phyloP scores from a whole-genome alignment of 2,888 invertebrate species.

The Agrotis ipsilon region DNA sequence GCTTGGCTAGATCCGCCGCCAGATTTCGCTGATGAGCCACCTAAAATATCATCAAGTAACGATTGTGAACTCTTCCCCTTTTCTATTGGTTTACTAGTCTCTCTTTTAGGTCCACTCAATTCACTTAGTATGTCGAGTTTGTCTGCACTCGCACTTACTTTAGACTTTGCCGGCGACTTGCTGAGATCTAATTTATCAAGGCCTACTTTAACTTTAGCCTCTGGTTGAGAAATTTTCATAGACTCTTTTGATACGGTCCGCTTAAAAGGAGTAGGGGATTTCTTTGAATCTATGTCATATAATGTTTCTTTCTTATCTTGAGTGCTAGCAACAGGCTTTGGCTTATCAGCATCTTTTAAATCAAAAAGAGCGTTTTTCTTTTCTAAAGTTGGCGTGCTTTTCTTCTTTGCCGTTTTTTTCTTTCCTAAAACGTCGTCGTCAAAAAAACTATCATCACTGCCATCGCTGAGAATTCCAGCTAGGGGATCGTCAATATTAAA shows the following conservation, averaged over 20 bases:
- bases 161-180: constrained; percentile 80
- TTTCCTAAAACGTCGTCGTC: constrained; percentile 91
- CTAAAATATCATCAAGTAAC: constrained; percentile 90
- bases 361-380: constrained; percentile 86
- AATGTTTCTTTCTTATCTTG: constrained; percentile 71
- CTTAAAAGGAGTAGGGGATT: constrained; percentile 75
- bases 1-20: constrained; percentile 64
- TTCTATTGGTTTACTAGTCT: constrained; percentile 73
- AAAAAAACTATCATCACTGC: constrained; percentile 94
- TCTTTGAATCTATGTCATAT: constrained; percentile 71
- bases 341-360: constrained; percentile 74
- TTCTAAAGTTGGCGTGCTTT: constrained; percentile 74
- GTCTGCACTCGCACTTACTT: constrained; percentile 75
- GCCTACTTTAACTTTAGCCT: constrained; percentile 68
- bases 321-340: constrained; percentile 62
- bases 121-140: constrained; percentile 81
- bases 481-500: constrained; percentile 92
- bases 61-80: constrained; percentile 86
- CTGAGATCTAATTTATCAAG: constrained; percentile 62
- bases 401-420: constrained; percentile 82
- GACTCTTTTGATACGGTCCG: constrained; percentile 79
- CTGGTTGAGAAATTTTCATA: constrained; percentile 69
- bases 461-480: constrained; percentile 93
- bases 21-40: constrained; percentile 82
- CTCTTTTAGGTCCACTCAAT: constrained; percentile 73